Percentiles rank a stretch among this genome's conserved stretches.
These are phyloP conservation scores for Syrphus vitripennis DNA, from an alignment of 2,888 invertebrate genomes.

Conservation along the genomic window DNA sequence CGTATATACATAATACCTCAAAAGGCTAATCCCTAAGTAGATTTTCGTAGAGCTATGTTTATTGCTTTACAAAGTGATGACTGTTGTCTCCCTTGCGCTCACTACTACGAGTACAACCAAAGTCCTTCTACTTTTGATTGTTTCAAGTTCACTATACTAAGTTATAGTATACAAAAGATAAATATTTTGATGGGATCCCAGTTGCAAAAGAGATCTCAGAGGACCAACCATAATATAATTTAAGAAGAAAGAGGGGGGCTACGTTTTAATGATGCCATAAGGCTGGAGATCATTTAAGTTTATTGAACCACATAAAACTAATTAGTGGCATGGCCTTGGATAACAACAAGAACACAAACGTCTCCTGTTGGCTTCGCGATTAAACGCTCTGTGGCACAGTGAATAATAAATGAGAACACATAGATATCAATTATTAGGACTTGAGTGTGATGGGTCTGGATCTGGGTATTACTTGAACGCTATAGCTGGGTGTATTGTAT, in stretches of 20 bases:
- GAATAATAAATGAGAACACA: conserved; percentile 44
- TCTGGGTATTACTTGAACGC: neutral
- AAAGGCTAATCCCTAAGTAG: conserved; percentile 25
- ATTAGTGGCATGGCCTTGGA: conserved; percentile 46
- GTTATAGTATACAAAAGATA: conserved; percentile 11
- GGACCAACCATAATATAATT: neutral
- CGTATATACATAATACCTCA: conserved; percentile 18
- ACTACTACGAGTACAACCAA: neutral
- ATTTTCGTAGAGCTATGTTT: conserved; percentile 19
- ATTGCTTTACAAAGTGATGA: conserved; percentile 26
- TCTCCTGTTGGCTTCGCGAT: conserved; percentile 37
- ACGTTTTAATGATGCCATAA: conserved; percentile 45
- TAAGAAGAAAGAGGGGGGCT: neutral
- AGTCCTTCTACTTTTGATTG: conserved; percentile 10
- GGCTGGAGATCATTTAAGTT: conserved; percentile 56
- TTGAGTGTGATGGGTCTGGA: too few species aligned
- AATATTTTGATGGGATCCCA: conserved; percentile 32
- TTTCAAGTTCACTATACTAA: conserved; percentile 12
- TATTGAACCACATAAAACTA: conserved; percentile 58
- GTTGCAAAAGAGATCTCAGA: neutral
- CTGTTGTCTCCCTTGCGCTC: conserved; percentile 11
- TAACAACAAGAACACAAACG: conserved; percentile 28
- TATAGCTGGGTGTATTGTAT: neutral
- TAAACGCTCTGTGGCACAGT: conserved; percentile 16
- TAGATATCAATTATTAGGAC: conserved; percentile 25